Base-by-base conservation (phyloP, 2,888 invertebrate species). In the Onthophagus sagittarius region DNA sequence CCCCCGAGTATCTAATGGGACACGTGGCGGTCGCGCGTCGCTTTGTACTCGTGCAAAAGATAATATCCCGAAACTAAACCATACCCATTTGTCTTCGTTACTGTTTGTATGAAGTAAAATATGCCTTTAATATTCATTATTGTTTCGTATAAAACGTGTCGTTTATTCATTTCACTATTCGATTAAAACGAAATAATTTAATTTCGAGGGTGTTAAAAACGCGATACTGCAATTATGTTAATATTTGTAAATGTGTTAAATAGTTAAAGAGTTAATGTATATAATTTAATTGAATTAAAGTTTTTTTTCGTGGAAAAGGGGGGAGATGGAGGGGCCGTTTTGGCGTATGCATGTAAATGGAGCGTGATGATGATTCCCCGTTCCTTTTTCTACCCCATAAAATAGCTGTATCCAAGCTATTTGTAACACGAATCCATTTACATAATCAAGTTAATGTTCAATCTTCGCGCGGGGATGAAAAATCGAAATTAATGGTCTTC, bases 71-170 rank as follows among this genome's bases (percentile, higher is more conserved):
- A 79, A 79, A 79, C 67, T 23, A 67, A 13, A 15, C 7, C 14
- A 7, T 78, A 77, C 78, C 78, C 76, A 77, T 77, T 74, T 75
- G 72, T 76, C 77, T 76, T 77, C 76, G 76, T 77, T 76, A 73
- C 71, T 72, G 76, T 39, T 74, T 76, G 74, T 75, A 74, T 70
- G 77, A 75, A 74, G 77, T 80, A 79, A 81, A 79, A 79, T 78
- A 81, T 80, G 78, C 77, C 78, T 80, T 82, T 81, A 79, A 80
- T 79, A 81, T 82, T 81, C 80, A 80, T 80, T 73, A 73, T 70
- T 32, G 9, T 67, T 23, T 23, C 39, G 39, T 53, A 53, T 9
- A 53, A 53, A 53, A 53, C 39, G 39, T 53, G 11, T 77, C 77
- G 78, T 80, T 78, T 78, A 77, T 23, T 23, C 5, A 53, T 53